Percentiles rank a stretch among this genome's conserved stretches.
phyloP scores from a whole-genome alignment of 2,797 vertebrate genomes.

The Ambastaia sidthimunki region DNA sequence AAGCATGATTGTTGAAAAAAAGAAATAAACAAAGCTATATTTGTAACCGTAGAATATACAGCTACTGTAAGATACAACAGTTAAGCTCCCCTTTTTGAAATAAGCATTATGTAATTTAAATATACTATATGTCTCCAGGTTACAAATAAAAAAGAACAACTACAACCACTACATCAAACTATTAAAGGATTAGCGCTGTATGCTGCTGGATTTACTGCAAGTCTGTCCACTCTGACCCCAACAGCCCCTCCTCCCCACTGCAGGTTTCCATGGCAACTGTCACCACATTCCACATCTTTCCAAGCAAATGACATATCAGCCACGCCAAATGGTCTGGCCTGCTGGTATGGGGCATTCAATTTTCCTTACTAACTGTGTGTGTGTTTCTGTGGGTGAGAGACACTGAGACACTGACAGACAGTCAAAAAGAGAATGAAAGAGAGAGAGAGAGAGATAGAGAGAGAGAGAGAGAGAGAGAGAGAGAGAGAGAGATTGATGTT shows the following conservation, averaged over 20 bases:
- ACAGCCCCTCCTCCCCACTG: constrained; percentile 2
- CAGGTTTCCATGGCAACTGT: constrained; percentile 49
- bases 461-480: background rate
- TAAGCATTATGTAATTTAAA: background rate
- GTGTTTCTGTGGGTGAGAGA: background rate
- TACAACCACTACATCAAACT: background rate
- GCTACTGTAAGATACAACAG: no score
- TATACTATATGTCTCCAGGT: background rate
- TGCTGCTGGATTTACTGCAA: background rate
- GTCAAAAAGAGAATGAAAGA: background rate
- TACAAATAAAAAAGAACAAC: background rate
- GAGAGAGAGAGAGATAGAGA: background rate
- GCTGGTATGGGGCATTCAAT: constrained; percentile 40
- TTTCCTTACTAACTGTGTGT: constrained; percentile 8
- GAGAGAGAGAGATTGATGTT: constrained; percentile 22
- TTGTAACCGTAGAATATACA: no score
- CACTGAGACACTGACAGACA: background rate
- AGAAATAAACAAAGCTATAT: no score
- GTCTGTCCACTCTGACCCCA: constrained; percentile 30
- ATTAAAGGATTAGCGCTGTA: constrained; percentile 17
- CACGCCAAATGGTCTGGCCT: constrained; percentile 23
- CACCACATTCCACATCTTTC: constrained; percentile 49
- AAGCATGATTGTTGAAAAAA: background rate
- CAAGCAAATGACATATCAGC: constrained; percentile 31
- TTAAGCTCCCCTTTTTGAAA: background rate